Conservation (phyloP, 2,888 invertebrate genomes). For the Aleiodes alternator region DNA sequence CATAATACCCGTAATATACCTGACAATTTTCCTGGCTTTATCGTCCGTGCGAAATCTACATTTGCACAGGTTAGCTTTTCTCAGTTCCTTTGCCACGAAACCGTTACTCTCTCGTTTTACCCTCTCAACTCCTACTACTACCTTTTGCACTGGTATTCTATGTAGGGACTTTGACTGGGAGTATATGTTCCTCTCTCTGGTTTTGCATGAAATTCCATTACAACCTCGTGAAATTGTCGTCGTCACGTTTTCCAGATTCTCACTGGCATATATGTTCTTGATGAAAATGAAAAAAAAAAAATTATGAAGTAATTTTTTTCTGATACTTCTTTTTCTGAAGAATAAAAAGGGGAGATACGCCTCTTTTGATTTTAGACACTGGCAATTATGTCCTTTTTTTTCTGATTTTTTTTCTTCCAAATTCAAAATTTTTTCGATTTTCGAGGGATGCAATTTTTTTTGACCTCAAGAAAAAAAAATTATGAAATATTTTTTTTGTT, state of each 20-base stretch:
- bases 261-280: background rate
- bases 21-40: constrained; percentile 31
- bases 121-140: background rate
- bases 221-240: constrained; percentile 35
- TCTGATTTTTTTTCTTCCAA: too few species aligned
- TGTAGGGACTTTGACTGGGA: constrained; percentile 31
- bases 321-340: background rate
- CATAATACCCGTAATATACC: constrained; percentile 28
- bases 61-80: constrained; percentile 34
- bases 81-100: constrained; percentile 6
- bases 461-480: too few species aligned
- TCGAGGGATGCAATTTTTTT: too few species aligned
- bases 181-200: constrained; percentile 20
- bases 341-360: too few species aligned
- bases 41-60: constrained; percentile 37
- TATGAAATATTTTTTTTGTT: too few species aligned
- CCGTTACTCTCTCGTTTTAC: constrained; percentile 13
- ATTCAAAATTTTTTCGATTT: too few species aligned
- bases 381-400: too few species aligned
- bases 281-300: background rate
- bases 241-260: constrained; percentile 24
- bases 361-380: too few species aligned
- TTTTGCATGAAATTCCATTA: constrained; percentile 47
- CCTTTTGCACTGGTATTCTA: constrained; percentile 10
- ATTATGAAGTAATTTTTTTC: background rate